phyloP scores from a whole-genome alignment of 2,113 vertebrate species.

The Ceuthmochares aereus region DNA sequence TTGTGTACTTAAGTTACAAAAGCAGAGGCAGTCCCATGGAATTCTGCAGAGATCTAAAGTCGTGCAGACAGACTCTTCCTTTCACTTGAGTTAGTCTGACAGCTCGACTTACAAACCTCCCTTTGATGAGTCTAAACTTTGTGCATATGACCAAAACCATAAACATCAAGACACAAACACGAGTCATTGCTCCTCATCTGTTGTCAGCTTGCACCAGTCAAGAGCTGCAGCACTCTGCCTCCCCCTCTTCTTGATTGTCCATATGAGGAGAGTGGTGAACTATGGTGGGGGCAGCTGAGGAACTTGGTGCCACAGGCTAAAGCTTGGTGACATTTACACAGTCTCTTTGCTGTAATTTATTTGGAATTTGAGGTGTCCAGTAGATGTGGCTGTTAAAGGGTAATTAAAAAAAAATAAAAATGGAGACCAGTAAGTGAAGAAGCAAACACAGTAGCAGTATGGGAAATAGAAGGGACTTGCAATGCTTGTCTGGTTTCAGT shows the following conservation, averaged over 20 bases:
- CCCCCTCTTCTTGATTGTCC: not conserved
- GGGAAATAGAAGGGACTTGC: not conserved
- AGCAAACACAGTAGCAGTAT: not conserved
- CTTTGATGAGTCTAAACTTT: slow-evolving; percentile 60
- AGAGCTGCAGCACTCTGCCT: not conserved
- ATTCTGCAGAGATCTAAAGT: slow-evolving; percentile 35
- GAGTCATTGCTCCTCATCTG: slow-evolving; percentile 21
- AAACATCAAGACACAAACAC: slow-evolving; percentile 45
- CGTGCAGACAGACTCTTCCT: slow-evolving; percentile 28
- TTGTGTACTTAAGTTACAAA: not conserved
- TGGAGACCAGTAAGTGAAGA: not conserved
- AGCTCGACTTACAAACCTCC: not conserved
- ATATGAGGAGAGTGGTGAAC: not conserved
- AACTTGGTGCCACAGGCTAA: not conserved
- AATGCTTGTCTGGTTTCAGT: not conserved
- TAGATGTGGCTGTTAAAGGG: not conserved
- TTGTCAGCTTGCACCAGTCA: not conserved
- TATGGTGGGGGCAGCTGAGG: fast-evolving
- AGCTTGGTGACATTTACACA: slow-evolving; percentile 22
- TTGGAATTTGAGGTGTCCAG: not conserved
- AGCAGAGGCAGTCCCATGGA: slow-evolving; percentile 16
- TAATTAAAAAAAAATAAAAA: not conserved
- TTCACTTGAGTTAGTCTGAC: slow-evolving; percentile 69
- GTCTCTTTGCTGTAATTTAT: not conserved
- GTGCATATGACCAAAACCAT: slow-evolving; percentile 54